Evolutionary conservation across 2,797 vertebrate species (phyloP).

Genomic region (Pachyuromys duprasi): DNA sequence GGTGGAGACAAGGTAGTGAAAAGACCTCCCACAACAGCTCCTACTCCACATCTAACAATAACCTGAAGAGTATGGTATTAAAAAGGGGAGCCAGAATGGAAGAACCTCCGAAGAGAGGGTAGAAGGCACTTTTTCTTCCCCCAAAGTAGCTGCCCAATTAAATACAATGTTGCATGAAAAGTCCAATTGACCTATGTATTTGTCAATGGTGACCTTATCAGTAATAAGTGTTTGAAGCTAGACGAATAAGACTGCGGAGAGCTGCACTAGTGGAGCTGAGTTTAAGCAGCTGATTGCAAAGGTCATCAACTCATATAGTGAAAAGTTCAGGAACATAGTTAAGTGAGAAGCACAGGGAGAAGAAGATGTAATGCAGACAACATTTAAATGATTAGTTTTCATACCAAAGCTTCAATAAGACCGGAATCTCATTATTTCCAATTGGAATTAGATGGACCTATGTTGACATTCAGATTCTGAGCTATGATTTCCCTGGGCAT

Average conservation of each 20-base stretch:
- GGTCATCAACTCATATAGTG: not conserved
- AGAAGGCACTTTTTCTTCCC: not conserved
- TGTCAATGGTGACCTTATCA: not conserved
- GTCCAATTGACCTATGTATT: not conserved
- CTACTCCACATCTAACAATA: not conserved
- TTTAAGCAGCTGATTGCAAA: not conserved
- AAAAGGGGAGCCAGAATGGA: not conserved
- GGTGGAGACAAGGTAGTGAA: not conserved
- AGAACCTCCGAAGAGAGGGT: not conserved
- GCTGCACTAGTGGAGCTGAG: not conserved
- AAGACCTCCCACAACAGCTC: fast-evolving
- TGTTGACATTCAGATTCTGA: slow-evolving; percentile 20
- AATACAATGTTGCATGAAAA: not conserved
- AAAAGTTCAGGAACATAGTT: not conserved
- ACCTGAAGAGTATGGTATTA: not conserved
- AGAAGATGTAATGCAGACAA: not conserved
- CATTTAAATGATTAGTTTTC: not conserved
- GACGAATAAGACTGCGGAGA: not conserved
- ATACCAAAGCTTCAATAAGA: not conserved
- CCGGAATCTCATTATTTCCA: not conserved
- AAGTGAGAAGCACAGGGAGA: not conserved
- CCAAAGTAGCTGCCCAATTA: not conserved
- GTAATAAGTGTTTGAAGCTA: not conserved
- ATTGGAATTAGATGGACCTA: not conserved
- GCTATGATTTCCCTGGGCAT: not conserved